These are phyloP conservation scores for Urechis unicinctus DNA, from an alignment of 2,888 invertebrate genomes.

Conservation along the genomic window DNA sequence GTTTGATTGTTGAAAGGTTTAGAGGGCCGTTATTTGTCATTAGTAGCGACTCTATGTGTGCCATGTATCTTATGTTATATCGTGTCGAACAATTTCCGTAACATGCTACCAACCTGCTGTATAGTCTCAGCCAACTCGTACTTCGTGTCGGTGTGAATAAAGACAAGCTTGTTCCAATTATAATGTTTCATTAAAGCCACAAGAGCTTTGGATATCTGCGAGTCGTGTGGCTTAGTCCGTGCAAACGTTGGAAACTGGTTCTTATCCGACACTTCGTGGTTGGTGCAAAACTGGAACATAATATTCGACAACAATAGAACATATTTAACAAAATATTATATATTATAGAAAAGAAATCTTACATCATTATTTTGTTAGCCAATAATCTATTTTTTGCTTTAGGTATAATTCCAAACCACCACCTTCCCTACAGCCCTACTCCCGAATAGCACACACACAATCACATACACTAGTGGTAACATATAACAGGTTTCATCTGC, in stretches of 20 bases:
- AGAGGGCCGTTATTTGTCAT: too few relatives aligned
- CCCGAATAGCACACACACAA: too few relatives aligned
- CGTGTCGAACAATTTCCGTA: too few relatives aligned
- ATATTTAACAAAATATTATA: too few relatives aligned
- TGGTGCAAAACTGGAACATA: constrained; percentile 75
- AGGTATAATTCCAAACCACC: too few relatives aligned
- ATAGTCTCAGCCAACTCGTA: constrained; percentile 76
- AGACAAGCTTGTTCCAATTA: constrained; percentile 83
- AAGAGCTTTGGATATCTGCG: constrained; percentile 87
- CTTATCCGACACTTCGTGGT: constrained; percentile 83
- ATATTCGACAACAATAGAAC: constrained; percentile 10
- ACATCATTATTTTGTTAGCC: too few relatives aligned
- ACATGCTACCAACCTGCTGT: constrained; percentile 47
- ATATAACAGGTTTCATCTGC: too few relatives aligned
- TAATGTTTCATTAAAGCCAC: constrained; percentile 76
- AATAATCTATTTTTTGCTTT: too few relatives aligned
- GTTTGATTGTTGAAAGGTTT: too few relatives aligned
- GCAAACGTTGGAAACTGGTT: constrained; percentile 83
- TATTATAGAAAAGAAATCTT: too few relatives aligned
- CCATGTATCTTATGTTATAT: background rate
- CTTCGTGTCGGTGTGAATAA: constrained; percentile 67
- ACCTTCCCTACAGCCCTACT: too few relatives aligned
- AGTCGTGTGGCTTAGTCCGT: constrained; percentile 83
- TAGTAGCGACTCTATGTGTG: background rate
- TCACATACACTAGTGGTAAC: too few relatives aligned